These are phyloP conservation scores for Aricia agestis DNA, from an alignment of 1,140 invertebrate species.

Conservation along the genomic window DNA sequence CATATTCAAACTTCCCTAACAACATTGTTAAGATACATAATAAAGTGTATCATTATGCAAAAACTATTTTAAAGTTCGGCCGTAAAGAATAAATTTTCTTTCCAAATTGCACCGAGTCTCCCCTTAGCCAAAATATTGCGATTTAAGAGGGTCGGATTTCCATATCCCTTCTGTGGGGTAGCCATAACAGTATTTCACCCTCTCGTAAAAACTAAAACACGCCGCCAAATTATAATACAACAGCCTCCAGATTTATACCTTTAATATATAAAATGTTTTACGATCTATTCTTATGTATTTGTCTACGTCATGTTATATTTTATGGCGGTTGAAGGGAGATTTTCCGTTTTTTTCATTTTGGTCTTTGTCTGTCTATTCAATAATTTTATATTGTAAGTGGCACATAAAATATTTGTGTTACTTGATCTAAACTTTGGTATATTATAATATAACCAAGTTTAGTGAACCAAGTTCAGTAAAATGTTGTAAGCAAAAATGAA, in stretches of 20 bases:
- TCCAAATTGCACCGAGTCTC: constrained; percentile 31
- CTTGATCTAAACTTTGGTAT: too few species aligned
- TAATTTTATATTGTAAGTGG: not conserved
- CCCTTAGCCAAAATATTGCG: constrained; percentile 49
- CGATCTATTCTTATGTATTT: not conserved
- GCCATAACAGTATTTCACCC: constrained; percentile 61
- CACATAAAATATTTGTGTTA: not conserved
- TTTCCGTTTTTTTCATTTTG: not conserved
- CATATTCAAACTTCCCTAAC: too few species aligned
- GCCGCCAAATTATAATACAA: constrained; percentile 51
- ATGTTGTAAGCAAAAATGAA: too few species aligned
- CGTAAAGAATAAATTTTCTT: constrained; percentile 25
- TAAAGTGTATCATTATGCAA: constrained; percentile 2
- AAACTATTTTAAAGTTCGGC: constrained; percentile 6
- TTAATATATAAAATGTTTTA: not conserved
- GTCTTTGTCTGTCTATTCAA: not conserved
- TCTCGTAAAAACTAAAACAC: constrained; percentile 67
- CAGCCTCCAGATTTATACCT: constrained; percentile 31
- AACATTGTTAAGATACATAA: not conserved
- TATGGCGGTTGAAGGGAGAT: not conserved
- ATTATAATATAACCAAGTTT: too few species aligned
- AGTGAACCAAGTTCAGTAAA: too few species aligned
- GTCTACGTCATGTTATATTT: not conserved
- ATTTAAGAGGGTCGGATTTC: constrained; percentile 55
- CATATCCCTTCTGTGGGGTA: constrained; percentile 41